Percentiles rank a stretch among this genome's conserved stretches.
Evolutionary conservation across 1,140 invertebrate genomes (phyloP).

Genomic region (Cecropterus lyciades): DNA sequence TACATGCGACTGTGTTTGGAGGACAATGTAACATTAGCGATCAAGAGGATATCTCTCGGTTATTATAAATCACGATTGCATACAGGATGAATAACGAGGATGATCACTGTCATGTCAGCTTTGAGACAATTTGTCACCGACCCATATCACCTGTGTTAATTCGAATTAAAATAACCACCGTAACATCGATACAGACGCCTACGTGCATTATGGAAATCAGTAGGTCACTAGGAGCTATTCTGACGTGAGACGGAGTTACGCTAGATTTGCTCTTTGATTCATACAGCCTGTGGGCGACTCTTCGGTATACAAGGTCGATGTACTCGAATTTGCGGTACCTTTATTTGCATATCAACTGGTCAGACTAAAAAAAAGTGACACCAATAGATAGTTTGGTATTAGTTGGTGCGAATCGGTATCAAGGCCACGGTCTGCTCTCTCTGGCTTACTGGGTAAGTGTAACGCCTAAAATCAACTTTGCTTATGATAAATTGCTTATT

Average conservation of each 20-base stretch:
- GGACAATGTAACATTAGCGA: constrained; percentile 20
- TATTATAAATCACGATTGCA: constrained; percentile 22
- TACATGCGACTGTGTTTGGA: constrained; percentile 26
- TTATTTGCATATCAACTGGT: constrained; percentile 75
- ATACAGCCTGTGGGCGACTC: constrained; percentile 66
- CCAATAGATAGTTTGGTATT: constrained; percentile 57
- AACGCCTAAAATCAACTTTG: constrained; percentile 77
- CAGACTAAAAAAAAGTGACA: constrained; percentile 77
- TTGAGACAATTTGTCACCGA: constrained; percentile 41
- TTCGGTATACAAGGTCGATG: constrained; percentile 65
- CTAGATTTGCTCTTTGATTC: constrained; percentile 72
- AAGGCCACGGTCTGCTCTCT: constrained; percentile 77
- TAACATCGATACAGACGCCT: constrained; percentile 52
- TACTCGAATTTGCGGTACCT: constrained; percentile 79
- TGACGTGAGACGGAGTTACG: constrained; percentile 54
- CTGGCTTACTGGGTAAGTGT: constrained; percentile 80
- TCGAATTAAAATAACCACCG: constrained; percentile 38
- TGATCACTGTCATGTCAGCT: constrained; percentile 33
- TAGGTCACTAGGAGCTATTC: constrained; percentile 76
- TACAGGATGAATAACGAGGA: constrained; percentile 25
- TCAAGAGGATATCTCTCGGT: constrained; percentile 19
- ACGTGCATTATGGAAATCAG: constrained; percentile 74
- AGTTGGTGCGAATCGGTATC: constrained; percentile 74
- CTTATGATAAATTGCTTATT: constrained; percentile 80
- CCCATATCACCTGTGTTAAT: constrained; percentile 51